phyloP scores from a whole-genome alignment of 2,113 vertebrate genomes.

The Podocnemis expansa region DNA sequence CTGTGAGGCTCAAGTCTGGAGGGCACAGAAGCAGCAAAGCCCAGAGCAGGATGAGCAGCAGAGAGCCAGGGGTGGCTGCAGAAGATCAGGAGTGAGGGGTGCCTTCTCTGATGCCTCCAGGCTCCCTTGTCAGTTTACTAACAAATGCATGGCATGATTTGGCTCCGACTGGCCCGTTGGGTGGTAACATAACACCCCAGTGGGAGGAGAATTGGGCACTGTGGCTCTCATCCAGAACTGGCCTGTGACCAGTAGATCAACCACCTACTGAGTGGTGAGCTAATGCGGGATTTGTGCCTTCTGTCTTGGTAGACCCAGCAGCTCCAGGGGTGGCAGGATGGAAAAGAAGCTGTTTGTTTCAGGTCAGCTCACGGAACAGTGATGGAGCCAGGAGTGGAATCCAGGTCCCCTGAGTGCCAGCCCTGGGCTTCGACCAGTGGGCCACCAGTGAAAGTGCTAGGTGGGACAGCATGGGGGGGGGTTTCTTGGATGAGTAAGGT shows the following conservation, averaged over 20 bases:
- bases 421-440: too few species aligned
- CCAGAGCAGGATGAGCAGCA: too few species aligned
- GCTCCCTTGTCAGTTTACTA: neutral
- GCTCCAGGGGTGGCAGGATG: neutral
- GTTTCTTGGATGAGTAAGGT: neutral
- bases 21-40: too few species aligned
- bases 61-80: too few species aligned
- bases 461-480: neutral
- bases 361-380: too few species aligned
- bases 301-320: neutral
- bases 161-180: neutral
- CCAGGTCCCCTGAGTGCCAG: neutral
- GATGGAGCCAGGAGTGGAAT: neutral
- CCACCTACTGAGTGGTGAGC: neutral
- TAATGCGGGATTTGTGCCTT: neutral
- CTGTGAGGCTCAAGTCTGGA: too few species aligned
- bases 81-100: neutral
- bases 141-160: neutral
- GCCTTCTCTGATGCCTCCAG: too few species aligned
- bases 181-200: too few species aligned
- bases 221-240: neutral
- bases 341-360: neutral
- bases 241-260: neutral
- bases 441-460: too few species aligned
- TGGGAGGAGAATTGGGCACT: too few species aligned